Conservation (phyloP, 2,797 vertebrate species). For the Melanotaenia nigrans region DNA sequence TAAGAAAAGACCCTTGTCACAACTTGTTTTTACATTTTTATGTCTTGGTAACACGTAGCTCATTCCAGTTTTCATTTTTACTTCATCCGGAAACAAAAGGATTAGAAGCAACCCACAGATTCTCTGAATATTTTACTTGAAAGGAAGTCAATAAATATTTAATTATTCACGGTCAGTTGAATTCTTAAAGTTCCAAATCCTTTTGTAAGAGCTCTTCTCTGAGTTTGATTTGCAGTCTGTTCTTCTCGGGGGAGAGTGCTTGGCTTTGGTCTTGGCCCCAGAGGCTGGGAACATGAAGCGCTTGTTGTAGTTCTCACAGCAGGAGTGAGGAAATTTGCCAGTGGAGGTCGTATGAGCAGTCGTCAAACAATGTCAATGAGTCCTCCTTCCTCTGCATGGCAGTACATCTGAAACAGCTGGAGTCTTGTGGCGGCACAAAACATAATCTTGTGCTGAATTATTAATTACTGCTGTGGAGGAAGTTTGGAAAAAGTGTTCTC, state of each 20-base stretch:
- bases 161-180: conserved; percentile 68
- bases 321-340: conserved; percentile 51
- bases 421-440: conserved; percentile 24
- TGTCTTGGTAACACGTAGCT: neutral
- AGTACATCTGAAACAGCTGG: conserved; percentile 53
- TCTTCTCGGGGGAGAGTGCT: conserved; percentile 39
- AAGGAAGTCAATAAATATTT: conserved; percentile 73
- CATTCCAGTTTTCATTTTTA: conserved; percentile 11
- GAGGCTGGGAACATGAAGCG: conserved; percentile 55
- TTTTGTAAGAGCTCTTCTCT: conserved; percentile 46
- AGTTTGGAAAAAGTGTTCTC: conserved; percentile 26
- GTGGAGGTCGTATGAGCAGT: conserved; percentile 38
- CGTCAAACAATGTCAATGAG: conserved; percentile 46
- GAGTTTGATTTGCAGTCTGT: conserved; percentile 54
- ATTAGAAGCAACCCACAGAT: conserved; percentile 43
- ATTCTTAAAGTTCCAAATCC: conserved; percentile 55
- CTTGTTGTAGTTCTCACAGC: conserved; percentile 60
- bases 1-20: neutral
- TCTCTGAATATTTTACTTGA: conserved; percentile 64
- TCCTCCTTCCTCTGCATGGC: conserved; percentile 44
- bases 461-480: conserved; percentile 36
- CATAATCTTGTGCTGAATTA: conserved; percentile 47
- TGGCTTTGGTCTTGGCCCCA: conserved; percentile 34
- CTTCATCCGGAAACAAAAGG: conserved; percentile 15
- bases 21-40: neutral